A percentile compares a stretch with the other conserved stretches of the same genome.
Evolutionary conservation across 2,888 invertebrate genomes (phyloP).

Genomic region (Taphrorychus bicolor): DNA sequence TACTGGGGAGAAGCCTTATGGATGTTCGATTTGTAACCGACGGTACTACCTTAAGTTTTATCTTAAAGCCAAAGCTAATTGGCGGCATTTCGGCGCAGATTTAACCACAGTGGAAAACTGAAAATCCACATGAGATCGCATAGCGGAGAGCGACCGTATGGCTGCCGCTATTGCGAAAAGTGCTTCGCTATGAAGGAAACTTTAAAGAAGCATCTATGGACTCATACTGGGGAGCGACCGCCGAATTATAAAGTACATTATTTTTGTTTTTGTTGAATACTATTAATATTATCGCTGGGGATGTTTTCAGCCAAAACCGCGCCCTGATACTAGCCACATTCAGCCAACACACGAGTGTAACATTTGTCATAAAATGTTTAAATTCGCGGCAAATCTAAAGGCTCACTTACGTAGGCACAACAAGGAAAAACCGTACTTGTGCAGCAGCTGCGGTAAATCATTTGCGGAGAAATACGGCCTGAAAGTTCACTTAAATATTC

Average conservation of each 20-base stretch:
- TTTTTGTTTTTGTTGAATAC: neutral
- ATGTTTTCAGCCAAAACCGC: conserved; percentile 33
- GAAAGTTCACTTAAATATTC: conserved; percentile 37
- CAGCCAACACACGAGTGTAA: conserved; percentile 29
- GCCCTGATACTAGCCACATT: conserved; percentile 30
- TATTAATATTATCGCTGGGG: neutral
- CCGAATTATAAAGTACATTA: conserved; percentile 30
- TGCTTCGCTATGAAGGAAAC: conserved; percentile 53
- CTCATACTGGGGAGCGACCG: conserved; percentile 52
- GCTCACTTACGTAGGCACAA: conserved; percentile 28
- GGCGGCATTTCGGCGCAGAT: too few relatives aligned
- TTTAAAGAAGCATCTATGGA: conserved; percentile 53
- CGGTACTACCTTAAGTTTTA: conserved; percentile 44
- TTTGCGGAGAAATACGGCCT: conserved; percentile 47
- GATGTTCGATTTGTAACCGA: conserved; percentile 51
- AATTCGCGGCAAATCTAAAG: conserved; percentile 35
- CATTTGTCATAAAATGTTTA: conserved; percentile 37
- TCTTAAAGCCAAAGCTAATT: too few relatives aligned
- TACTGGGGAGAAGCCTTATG: conserved; percentile 53
- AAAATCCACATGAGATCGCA: conserved; percentile 51
- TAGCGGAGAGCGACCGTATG: conserved; percentile 52
- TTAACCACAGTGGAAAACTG: conserved; percentile 51
- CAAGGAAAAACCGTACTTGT: conserved; percentile 49
- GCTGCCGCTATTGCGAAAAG: conserved; percentile 51
- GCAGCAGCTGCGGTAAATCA: conserved; percentile 52